Evolutionary conservation across 2,113 vertebrate genomes (phyloP), one percentile per base, ranked within the genome.

Genomic region (Climacteris rufus): DNA sequence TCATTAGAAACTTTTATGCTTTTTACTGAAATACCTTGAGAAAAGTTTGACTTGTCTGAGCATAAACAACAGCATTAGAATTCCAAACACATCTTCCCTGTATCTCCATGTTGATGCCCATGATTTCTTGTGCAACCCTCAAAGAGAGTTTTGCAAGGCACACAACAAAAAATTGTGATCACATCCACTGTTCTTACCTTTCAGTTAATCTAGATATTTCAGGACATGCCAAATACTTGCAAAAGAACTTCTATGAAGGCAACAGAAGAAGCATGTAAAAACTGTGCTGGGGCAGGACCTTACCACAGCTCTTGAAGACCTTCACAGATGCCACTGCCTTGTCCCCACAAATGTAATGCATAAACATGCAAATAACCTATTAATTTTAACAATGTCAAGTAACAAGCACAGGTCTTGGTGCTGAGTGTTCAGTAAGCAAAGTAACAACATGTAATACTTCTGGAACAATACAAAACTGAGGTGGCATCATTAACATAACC

Each of bases 1-100:
- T 90, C 95, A 95, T 96, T 97, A 95, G 78, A 85, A 93, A 83
- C 24, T 76, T 83, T 66, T 54, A 95, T n/a, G 42, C 28, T 80
- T 85, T 79, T 57, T 65, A 69, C 63, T 52, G 71, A 94, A 95
- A 90, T 86, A 90, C 16, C 63, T 74, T 47, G 78, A 95, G 63
- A 91, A 83, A 35, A 80, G 42, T 74, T 87, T 70, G 40, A 79
- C 40, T 79, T 49, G 45, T 47, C 54, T 95, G 50, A 93, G 42
- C 45, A 42, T 72, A 96, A 88, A 88, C 63, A 87, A 87, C 14
- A 50, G 61, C 66, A 92, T 90, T 87, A 83, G 68, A 89, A 89
- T 93, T 93, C 83, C 60, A 78, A 70, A 74, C 53, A 87, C 57
- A 69, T 65, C 59, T 85, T 72, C 42, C 42, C 23, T 50, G 13